phyloP scores from a whole-genome alignment of 2,797 vertebrate species.

The Helarctos malayanus region DNA sequence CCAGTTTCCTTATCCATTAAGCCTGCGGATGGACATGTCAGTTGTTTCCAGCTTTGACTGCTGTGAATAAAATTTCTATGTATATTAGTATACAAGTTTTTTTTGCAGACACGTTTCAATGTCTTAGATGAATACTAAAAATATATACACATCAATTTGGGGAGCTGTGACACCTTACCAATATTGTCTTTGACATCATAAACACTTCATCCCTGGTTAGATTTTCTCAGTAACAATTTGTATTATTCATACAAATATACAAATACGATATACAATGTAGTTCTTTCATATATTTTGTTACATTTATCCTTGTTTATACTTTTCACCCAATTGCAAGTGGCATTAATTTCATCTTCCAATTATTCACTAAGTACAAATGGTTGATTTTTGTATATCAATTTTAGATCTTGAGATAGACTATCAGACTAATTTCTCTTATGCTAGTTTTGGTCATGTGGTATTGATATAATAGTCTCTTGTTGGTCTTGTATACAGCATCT shows the following conservation, averaged over 20 bases:
- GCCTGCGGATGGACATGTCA: not conserved
- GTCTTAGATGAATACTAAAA: conserved; percentile 39
- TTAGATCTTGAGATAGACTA: not conserved
- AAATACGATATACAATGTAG: not conserved
- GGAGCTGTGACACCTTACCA: not conserved
- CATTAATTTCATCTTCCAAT: conserved; percentile 27
- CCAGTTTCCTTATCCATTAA: not conserved
- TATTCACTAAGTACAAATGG: not conserved
- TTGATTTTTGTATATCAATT: not conserved
- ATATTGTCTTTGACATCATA: not conserved
- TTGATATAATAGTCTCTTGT: conserved; percentile 22
- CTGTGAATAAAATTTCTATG: not conserved
- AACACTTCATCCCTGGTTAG: not conserved
- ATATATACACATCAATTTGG: not conserved
- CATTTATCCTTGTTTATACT: conserved; percentile 10
- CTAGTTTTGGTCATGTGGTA: not conserved
- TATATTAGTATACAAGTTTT: not conserved
- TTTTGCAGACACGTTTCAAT: not conserved
- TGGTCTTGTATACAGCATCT: not conserved
- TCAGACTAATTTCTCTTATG: not conserved
- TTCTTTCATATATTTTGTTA: conserved; percentile 49
- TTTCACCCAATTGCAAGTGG: not conserved
- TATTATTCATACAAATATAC: not conserved
- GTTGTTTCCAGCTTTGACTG: not conserved
- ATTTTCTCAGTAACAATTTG: not conserved